These are phyloP conservation scores for Lasiurus borealis DNA, from an alignment of 2,113 vertebrate species.

Conservation along the genomic window DNA sequence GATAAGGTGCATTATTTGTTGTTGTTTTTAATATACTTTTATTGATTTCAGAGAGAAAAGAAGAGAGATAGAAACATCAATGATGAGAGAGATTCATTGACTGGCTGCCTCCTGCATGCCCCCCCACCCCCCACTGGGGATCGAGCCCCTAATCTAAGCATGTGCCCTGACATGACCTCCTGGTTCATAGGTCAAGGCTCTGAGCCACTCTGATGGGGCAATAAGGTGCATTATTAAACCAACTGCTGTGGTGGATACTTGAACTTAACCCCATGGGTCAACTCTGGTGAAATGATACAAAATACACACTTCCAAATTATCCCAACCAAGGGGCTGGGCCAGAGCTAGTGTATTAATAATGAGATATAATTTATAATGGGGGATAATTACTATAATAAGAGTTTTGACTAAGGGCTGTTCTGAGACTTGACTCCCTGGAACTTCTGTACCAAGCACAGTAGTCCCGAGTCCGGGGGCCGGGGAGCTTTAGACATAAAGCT, in stretches of 20 bases:
- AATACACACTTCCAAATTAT: constrained; percentile 12
- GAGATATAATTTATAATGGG: constrained; percentile 4
- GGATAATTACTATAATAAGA: constrained; percentile 21
- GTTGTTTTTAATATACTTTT: no score
- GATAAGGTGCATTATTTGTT: neutral
- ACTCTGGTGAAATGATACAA: neutral
- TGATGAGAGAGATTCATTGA: no score
- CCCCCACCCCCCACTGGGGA: no score
- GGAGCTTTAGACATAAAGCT: neutral
- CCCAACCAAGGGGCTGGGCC: neutral
- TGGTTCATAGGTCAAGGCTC: no score
- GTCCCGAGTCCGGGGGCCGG: neutral
- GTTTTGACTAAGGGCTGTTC: neutral
- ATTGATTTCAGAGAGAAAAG: no score
- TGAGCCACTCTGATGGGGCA: no score
- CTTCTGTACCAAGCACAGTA: neutral
- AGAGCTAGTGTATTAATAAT: neutral
- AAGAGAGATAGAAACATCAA: no score
- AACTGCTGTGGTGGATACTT: neutral
- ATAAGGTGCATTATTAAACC: neutral
- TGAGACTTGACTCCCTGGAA: constrained; percentile 13
- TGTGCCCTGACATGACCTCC: no score
- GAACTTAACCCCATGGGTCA: neutral
- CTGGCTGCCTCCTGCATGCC: no score
- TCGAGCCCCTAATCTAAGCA: no score